These are phyloP conservation scores for Phortica magna DNA, from an alignment of 2,888 invertebrate genomes.

Conservation along the genomic window DNA sequence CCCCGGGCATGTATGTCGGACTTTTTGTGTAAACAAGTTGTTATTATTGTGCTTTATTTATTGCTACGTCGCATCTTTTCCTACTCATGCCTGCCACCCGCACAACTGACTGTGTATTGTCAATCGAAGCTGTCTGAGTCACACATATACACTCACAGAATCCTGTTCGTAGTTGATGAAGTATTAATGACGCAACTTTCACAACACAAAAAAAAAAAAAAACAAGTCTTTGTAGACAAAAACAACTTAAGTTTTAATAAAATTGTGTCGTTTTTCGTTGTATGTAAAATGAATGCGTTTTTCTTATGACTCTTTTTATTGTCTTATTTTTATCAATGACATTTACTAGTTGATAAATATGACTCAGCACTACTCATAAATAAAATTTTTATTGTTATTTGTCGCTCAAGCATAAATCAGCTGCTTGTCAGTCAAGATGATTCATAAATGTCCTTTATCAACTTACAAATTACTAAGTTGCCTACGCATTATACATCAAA, in stretches of 20 bases:
- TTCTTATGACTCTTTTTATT: constrained; percentile 29
- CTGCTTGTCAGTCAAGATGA: not conserved
- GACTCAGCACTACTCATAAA: constrained; percentile 37
- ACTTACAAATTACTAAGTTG: not conserved
- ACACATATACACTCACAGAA: not conserved
- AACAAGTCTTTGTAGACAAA: not conserved
- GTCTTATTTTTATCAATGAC: constrained; percentile 3
- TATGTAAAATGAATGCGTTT: not conserved
- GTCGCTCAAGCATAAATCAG: not conserved
- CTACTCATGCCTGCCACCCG: not conserved
- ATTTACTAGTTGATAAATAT: constrained; percentile 44
- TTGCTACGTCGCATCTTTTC: constrained; percentile 56
- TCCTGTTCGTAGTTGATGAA: constrained; percentile 57
- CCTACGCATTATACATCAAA: constrained; percentile 18
- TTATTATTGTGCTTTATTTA: constrained; percentile 40
- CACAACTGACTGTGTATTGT: too few species aligned
- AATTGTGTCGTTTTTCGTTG: constrained; percentile 5
- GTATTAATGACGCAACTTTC: constrained; percentile 59
- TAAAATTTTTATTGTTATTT: not conserved
- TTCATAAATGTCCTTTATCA: constrained; percentile 1
- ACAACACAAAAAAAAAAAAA: not conserved
- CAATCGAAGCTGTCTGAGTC: not conserved
- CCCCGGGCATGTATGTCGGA: not conserved
- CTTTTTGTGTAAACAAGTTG: constrained; percentile 12
- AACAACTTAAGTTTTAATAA: not conserved